Evolutionary conservation across 2,113 vertebrate genomes (phyloP).

Genomic region (Vireo altiloquus): DNA sequence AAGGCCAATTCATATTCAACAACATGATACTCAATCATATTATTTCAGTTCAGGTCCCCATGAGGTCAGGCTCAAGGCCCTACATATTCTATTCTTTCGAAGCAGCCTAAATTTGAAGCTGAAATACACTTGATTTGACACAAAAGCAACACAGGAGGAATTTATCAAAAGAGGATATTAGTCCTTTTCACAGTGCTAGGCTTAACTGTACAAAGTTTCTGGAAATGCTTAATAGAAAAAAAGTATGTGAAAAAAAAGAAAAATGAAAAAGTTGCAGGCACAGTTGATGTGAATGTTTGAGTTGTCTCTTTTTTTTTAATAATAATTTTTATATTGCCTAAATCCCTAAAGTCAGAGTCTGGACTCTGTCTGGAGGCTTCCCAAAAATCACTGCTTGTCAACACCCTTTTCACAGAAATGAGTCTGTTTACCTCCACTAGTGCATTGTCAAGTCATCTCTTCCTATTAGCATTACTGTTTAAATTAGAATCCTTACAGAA

Average conservation of each 20-base stretch:
- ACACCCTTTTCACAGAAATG: slow-evolving; percentile 27
- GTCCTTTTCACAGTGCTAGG: neutral
- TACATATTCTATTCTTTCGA: neutral
- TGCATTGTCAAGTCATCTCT: neutral
- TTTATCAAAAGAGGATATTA: neutral
- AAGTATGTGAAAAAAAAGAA: neutral
- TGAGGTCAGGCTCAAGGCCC: neutral
- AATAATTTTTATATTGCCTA: slow-evolving; percentile 57
- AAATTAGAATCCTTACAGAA: neutral
- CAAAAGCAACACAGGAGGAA: neutral
- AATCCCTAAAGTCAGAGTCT: slow-evolving; percentile 57
- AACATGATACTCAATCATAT: neutral
- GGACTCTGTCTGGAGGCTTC: slow-evolving; percentile 38
- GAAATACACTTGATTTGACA: neutral
- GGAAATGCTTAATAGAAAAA: slow-evolving; percentile 47
- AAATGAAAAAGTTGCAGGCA: neutral
- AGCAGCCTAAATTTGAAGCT: neutral
- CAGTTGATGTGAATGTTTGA: slow-evolving; percentile 8
- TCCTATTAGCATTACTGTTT: neutral
- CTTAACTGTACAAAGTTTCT: slow-evolving; percentile 31
- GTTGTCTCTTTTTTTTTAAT: slow-evolving; percentile 8
- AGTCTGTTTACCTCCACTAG: neutral
- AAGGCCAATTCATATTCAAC: neutral
- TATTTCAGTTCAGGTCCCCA: neutral
- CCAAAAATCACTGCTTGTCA: slow-evolving; percentile 63